Percentiles rank a stretch among this genome's conserved stretches.
phyloP scores from a whole-genome alignment of 2,797 vertebrate genomes.

The Phoxinus dragarum region DNA sequence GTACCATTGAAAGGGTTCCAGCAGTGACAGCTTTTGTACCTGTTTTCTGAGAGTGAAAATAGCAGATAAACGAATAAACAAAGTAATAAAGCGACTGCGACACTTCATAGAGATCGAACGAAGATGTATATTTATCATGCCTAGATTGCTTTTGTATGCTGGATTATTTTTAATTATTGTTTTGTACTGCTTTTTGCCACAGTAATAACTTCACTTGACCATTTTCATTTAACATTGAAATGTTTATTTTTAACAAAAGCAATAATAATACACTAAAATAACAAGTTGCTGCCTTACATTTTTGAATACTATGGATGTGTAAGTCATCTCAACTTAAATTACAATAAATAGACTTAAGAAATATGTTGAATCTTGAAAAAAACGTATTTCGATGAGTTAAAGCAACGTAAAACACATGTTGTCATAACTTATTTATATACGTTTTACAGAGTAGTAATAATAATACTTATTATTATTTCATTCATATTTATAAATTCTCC shows the following conservation, averaged over 20 bases:
- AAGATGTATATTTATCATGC: neutral
- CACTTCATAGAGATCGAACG: neutral
- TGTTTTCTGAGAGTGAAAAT: neutral
- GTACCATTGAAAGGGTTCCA: no score
- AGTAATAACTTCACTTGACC: neutral
- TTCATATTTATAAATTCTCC: neutral
- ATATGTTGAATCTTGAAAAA: no score
- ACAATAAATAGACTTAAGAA: no score
- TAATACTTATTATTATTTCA: neutral
- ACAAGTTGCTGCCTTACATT: no score
- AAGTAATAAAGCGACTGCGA: neutral
- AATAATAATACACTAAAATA: neutral
- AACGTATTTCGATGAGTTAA: no score
- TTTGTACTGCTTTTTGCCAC: neutral
- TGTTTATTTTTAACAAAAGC: neutral
- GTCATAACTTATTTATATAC: no score
- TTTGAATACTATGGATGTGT: no score
- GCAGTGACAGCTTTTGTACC: no score
- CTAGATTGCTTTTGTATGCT: neutral
- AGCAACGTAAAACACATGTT: no score
- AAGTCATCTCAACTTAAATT: no score
- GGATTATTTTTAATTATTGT: neutral
- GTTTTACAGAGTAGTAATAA: no score
- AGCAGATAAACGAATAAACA: neutral
- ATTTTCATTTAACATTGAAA: neutral